phyloP scores from a whole-genome alignment of 1,140 invertebrate species.

The Marisa cornuarietis region DNA sequence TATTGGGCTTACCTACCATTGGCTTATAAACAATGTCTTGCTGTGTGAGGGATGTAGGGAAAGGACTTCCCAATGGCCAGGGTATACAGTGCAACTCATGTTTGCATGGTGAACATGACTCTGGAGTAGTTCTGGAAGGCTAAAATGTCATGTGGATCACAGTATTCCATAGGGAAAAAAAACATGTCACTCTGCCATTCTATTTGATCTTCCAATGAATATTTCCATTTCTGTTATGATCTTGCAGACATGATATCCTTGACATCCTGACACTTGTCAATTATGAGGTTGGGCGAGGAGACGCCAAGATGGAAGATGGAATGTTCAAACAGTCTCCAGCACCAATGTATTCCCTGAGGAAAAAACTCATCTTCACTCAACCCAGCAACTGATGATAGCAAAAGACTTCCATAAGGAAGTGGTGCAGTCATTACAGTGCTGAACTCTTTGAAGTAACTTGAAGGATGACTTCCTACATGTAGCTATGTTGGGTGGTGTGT shows the following conservation, averaged over 20 bases:
- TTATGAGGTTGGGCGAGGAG: constrained; percentile 42
- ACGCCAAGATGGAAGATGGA: constrained; percentile 41
- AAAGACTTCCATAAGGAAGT: too few species aligned
- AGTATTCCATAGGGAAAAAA: not conserved
- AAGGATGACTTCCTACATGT: too few species aligned
- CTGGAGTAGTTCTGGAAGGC: not conserved
- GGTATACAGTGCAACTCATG: too few species aligned
- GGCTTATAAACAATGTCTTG: too few species aligned
- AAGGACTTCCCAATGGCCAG: too few species aligned
- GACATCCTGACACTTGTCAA: constrained; percentile 53
- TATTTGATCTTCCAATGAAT: not conserved
- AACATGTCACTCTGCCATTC: not conserved
- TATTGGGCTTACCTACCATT: too few species aligned
- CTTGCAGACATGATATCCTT: constrained; percentile 52
- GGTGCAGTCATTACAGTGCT: too few species aligned
- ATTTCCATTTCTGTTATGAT: constrained; percentile 3
- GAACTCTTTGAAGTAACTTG: too few species aligned
- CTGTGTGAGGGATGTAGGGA: too few species aligned
- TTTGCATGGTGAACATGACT: not conserved
- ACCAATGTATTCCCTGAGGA: constrained; percentile 52
- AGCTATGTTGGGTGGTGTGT: too few species aligned
- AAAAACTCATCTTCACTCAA: constrained; percentile 47
- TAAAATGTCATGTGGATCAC: not conserved
- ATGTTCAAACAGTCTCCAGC: constrained; percentile 55
- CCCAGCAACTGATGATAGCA: not conserved